Evolutionary conservation across 1,140 invertebrate genomes (phyloP), one percentile per base, ranked within the genome.

Genomic region (Gonatopus flavifemur): DNA sequence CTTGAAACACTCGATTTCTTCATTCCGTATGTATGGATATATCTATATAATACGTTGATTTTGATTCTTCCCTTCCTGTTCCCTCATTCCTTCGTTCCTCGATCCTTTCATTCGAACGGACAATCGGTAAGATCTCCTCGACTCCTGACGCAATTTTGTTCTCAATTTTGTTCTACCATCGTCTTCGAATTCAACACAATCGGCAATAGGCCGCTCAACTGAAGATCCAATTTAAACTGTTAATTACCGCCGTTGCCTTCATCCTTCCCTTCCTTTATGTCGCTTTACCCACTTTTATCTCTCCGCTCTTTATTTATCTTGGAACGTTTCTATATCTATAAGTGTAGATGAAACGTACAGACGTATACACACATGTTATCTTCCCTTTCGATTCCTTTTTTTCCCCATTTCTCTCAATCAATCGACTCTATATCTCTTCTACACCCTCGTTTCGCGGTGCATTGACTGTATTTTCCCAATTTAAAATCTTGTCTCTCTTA

Each of bases 401-500:
- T 28, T 50, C 42, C 55, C 52, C 40, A 43, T 49, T 44, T 36
- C 18, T 32, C 43, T 42, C 43, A 36, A 39, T 30, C 32, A 21
- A 22, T 47, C 32, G 30, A 43, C 18, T 32, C 43, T 33, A 43
- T 44, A 48, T 30, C 50, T 46, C 58, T 55, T 55, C 55, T 51
- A 55, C 63, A 44, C 52, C 55, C 52, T 53, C 63, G 52, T 57
- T 49, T 49, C 28, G 18, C 48, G 37, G 31, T 38, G 40, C 30
- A 24, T 38, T 25, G 46, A 49, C 43, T 55, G 50, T 62, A 62
- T 62, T 60, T 62, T 62, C 61, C 58, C 59, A 62, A 62, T 62
- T 75, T 75, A 73, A 73, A 73, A 74, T 71, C 60, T 55, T 70
- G 66, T 70, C 72, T n/a, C n/a, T 73, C 64, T 75, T 75, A 75